Evolutionary conservation across 2,113 vertebrate species (phyloP).

Genomic region (Stomatorhinus ivindoensis): DNA sequence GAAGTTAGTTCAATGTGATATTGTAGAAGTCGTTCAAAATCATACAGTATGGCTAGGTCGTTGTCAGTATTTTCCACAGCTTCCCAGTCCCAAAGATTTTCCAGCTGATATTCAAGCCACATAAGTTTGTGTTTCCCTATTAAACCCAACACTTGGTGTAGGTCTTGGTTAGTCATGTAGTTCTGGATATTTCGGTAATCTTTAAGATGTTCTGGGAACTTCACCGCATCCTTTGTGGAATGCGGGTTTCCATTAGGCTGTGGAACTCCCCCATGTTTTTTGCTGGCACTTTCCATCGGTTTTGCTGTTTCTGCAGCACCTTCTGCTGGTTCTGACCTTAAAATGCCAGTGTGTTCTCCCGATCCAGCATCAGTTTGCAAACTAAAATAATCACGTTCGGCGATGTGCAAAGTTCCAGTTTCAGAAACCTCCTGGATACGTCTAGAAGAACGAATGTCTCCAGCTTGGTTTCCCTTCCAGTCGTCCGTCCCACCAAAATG

Average conservation of each 20-base stretch:
- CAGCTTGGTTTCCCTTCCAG: neutral
- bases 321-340: neutral
- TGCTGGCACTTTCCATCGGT: neutral
- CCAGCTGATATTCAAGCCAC: slow-evolving; percentile 49
- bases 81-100: slow-evolving; percentile 21
- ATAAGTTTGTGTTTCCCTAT: slow-evolving; percentile 51
- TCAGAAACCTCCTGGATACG: neutral
- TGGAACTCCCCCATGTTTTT: neutral
- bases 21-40: slow-evolving; percentile 44
- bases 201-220: slow-evolving; percentile 26
- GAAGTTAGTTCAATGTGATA: slow-evolving; percentile 37
- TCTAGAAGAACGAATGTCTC: neutral
- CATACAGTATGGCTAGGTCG: slow-evolving; percentile 42
- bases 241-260: slow-evolving; percentile 20
- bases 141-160: slow-evolving; percentile 32
- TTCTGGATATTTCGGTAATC: slow-evolving; percentile 38
- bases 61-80: slow-evolving; percentile 27
- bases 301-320: neutral
- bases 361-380: neutral
- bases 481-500: neutral
- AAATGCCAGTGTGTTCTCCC: neutral
- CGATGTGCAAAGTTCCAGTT: neutral
- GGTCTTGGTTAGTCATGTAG: slow-evolving; percentile 38
- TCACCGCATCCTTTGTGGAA: slow-evolving; percentile 12
- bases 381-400: neutral